Evolutionary conservation across 2,797 vertebrate genomes (phyloP).

Genomic region (Hylomyscus alleni): DNA sequence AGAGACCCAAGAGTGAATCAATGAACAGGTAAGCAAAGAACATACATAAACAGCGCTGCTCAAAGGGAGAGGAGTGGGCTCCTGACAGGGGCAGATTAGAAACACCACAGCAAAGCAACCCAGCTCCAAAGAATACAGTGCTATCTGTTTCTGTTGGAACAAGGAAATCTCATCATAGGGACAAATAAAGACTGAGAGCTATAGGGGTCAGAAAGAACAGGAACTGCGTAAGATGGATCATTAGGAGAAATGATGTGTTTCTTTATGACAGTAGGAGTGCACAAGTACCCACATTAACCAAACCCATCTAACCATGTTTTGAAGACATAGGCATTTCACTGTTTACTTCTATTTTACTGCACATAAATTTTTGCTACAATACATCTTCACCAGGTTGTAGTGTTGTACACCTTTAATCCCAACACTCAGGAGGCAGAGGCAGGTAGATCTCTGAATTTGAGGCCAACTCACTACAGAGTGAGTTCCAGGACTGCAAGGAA

Average conservation of each 20-base stretch:
- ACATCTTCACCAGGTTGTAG: too few species aligned
- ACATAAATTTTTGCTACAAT: background rate
- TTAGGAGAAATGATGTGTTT: background rate
- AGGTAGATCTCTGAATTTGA: background rate
- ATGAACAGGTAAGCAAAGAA: background rate
- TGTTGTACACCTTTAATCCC: background rate
- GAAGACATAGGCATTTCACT: background rate
- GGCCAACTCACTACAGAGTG: background rate
- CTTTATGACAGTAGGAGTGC: background rate
- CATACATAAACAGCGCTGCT: background rate
- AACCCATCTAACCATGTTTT: background rate
- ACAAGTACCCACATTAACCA: background rate
- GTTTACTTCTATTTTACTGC: background rate
- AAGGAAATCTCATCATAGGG: slow-evolving; percentile 30
- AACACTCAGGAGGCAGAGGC: background rate
- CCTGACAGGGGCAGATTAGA: background rate
- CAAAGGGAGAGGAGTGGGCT: background rate
- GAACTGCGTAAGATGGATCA: background rate
- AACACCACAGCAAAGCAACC: background rate
- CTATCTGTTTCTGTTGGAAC: background rate
- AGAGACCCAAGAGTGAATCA: background rate
- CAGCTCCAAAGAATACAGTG: background rate
- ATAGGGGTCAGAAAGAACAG: background rate
- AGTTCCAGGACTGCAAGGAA: background rate
- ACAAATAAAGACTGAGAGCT: slow-evolving; percentile 22